These are phyloP conservation scores for Torymus texanus DNA, from an alignment of 2,888 invertebrate genomes.

Conservation along the genomic window DNA sequence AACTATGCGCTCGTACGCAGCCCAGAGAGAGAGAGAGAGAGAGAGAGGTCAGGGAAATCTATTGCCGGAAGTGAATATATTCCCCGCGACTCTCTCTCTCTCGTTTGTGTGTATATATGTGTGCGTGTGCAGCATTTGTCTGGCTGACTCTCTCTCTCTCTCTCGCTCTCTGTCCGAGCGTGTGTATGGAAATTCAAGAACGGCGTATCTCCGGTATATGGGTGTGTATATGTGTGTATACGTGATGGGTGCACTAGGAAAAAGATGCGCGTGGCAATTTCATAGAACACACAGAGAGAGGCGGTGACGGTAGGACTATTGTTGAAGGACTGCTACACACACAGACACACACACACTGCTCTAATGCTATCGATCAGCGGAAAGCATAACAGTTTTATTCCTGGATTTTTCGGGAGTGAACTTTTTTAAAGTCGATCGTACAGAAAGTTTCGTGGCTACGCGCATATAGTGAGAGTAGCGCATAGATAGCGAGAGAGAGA, in stretches of 20 bases:
- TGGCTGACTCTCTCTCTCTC: slow-evolving; percentile 36
- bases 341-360: neutral
- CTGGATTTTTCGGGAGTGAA: slow-evolving; percentile 31
- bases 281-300: slow-evolving; percentile 8
- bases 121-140: slow-evolving; percentile 56
- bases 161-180: slow-evolving; percentile 60
- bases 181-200: slow-evolving; percentile 71
- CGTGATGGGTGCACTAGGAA: slow-evolving; percentile 37
- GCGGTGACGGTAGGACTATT: slow-evolving; percentile 7
- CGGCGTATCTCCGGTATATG: slow-evolving; percentile 52
- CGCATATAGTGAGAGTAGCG: neutral
- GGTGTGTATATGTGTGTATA: slow-evolving; percentile 4
- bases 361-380: slow-evolving; percentile 52
- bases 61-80: slow-evolving; percentile 75
- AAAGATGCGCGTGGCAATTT: slow-evolving; percentile 67
- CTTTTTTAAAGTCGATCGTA: slow-evolving; percentile 51
- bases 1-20: slow-evolving; percentile 62
- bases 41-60: slow-evolving; percentile 68
- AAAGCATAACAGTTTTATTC: slow-evolving; percentile 49
- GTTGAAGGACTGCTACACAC: slow-evolving; percentile 8
- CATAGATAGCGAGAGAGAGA: neutral
- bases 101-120: slow-evolving; percentile 51
- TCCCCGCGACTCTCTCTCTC: slow-evolving; percentile 60
- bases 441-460: slow-evolving; percentile 34
- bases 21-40: slow-evolving; percentile 51